phyloP scores from a whole-genome alignment of 2,113 vertebrate species.

The Nothocercus nigrocapillus region DNA sequence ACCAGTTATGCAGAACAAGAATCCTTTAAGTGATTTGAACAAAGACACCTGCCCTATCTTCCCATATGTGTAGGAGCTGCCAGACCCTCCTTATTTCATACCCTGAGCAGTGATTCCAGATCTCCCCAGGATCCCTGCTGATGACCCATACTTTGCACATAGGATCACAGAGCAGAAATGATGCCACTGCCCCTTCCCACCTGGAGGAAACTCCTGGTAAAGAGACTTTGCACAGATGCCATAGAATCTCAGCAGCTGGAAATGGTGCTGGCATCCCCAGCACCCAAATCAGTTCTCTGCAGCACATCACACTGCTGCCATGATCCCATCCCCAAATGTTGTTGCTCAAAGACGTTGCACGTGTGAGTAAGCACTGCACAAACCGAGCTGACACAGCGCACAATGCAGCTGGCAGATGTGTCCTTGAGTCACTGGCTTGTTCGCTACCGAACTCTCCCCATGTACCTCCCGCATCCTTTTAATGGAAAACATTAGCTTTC shows the following conservation, averaged over 20 bases:
- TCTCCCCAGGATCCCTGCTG: background rate
- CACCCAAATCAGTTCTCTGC: background rate
- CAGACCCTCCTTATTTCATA: background rate
- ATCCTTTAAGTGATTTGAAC: background rate
- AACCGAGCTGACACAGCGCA: background rate
- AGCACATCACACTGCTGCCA: background rate
- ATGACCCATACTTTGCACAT: background rate
- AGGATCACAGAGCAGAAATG: background rate
- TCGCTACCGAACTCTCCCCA: background rate
- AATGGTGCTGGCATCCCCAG: background rate
- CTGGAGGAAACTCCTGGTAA: background rate
- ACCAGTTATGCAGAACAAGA: background rate
- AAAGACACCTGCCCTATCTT: background rate
- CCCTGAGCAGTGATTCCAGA: background rate
- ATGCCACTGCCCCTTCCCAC: background rate
- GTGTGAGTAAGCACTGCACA: background rate
- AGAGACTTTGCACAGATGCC: background rate
- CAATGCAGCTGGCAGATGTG: background rate
- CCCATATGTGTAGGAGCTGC: background rate
- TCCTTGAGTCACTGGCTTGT: constrained; percentile 11
- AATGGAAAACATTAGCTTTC: constrained; percentile 23
- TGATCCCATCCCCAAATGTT: fast-evolving
- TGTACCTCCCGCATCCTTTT: constrained; percentile 9
- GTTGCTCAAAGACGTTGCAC: background rate
- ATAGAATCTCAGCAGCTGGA: background rate